Base-by-base conservation (phyloP, 2,888 invertebrate species). In the Sepiola atlantica region DNA sequence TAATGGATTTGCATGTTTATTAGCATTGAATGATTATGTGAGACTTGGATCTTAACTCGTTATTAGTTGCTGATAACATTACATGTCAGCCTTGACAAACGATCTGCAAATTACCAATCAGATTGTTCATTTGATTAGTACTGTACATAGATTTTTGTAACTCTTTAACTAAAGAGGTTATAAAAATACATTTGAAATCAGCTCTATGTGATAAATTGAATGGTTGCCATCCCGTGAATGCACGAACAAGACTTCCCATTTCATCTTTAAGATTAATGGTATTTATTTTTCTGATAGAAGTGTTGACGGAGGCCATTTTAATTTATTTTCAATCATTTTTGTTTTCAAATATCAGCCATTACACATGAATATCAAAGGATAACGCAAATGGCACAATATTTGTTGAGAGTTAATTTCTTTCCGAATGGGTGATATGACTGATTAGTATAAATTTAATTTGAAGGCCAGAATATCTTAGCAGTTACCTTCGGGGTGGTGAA, bases 1-100 rank as follows among this genome's bases (percentile, higher is more conserved):
- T 77, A 77, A 77, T 77, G 77, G n/a, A n/a, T 77, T 77, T n/a
- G 32, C 32, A 77, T 77, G 77, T 77, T 77, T 20, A 77, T 77
- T 77, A 16, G 77, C 77, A 77, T n/a, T n/a, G n/a, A 77, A 77
- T 77, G 16, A 32, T 10, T n/a, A 16, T n/a, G n/a, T 18, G 18
- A 77, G 16, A 16, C 77, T 32, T 77, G 77, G n/a, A 77, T 77
- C 77, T 77, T 77, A 32, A 32, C 77, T 77, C 21, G n/a, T 77
- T n/a, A 77, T 77, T 77, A 77, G 77, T 77, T n/a, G 32, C n/a
- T n/a, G 77, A 77, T 77, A 77, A 77, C 32, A 77, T 77, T 77
- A 77, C n/a, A 77, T n/a, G 77, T n/a, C 3, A 32, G 77, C n/a
- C 32, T n/a, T 77, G 32, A 77, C 32, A 77, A 77, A 77, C n/a